Evolutionary conservation across 2,113 vertebrate species (phyloP), one percentile per base, ranked within the genome.

Genomic region (Petroica traversi): DNA sequence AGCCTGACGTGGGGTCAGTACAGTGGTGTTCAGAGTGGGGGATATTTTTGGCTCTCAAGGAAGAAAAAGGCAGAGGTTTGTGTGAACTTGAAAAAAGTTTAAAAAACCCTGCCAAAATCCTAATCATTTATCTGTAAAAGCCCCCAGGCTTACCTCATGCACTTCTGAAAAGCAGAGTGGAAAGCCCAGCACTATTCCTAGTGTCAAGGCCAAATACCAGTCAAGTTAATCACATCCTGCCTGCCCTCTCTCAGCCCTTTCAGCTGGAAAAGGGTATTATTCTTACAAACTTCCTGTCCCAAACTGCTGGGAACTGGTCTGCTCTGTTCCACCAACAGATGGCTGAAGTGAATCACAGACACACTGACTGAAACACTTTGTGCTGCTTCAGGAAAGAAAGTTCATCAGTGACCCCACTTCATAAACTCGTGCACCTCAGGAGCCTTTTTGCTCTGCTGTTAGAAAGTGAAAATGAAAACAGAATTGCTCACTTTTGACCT

Each of bases 151-250:
- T 79, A 95, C 85, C 71, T 93, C 82, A 85, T 11, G 62, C 59
- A 45, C 71, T 89, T 88, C 25, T 43, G 48, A 92, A 90, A 92
- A 89, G 68, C 41, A 77, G 34, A 1, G 24, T 79, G 77, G 77
- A 95, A 95, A 93, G n/a, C 87, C 46, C 78, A 91, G 69, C 41
- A 51, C n/a, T 78, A 88, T 26, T 55, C 54, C 34, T 57, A 12
- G 82, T 5, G 11, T 83, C 87, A 90, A 93, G 89, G 90, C 57
- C 63, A 92, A 96, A 96, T 93, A 96, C 89, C 92, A 80, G 51
- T 14, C 74, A 80, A 83, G 41, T 93, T 93, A 93, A 88, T 97
- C 93, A 96, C 89, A 91, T 96, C 93, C 94, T 94, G 85, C 67
- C 59, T 93, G 89, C 51, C 77, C 85, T 76, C 81, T 22, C 49